These are phyloP conservation scores for Drosophila leontia DNA, from an alignment of 1,140 invertebrate species.

Conservation along the genomic window DNA sequence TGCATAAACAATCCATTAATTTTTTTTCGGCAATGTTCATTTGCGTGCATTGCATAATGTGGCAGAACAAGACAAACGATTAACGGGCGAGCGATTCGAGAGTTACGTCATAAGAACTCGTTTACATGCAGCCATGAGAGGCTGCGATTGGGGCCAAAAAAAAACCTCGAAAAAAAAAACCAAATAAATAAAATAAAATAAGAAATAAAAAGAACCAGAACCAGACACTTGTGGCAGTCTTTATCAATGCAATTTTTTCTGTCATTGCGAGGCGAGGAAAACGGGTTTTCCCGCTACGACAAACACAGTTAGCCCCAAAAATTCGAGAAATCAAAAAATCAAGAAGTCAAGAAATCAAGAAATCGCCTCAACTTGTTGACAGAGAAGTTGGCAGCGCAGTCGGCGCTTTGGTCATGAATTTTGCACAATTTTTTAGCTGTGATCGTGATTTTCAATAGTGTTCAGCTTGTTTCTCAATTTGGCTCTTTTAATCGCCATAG, in stretches of 20 bases:
- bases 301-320: conserved; percentile 43
- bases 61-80: conserved; percentile 26
- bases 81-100: conserved; percentile 37
- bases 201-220: conserved; percentile 26
- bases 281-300: conserved; percentile 28
- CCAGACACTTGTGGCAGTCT: conserved; percentile 54
- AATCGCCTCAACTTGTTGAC: conserved; percentile 12
- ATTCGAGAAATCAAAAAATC: conserved; percentile 24
- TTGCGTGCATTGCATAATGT: conserved; percentile 66
- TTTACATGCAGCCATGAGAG: conserved; percentile 58
- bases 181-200: conserved; percentile 37
- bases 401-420: conserved; percentile 68
- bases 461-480: conserved; percentile 46
- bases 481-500: conserved; percentile 64
- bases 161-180: conserved; percentile 47
- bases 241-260: conserved; percentile 75
- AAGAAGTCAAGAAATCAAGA: conserved; percentile 19
- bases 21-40: conserved; percentile 55
- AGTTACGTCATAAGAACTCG: conserved; percentile 79
- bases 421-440: conserved; percentile 58
- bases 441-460: conserved; percentile 79
- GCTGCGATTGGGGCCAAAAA: conserved; percentile 54
- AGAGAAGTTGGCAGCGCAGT: conserved; percentile 21
- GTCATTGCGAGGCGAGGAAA: conserved; percentile 55
- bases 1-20: conserved; percentile 40